These are phyloP conservation scores for Bothrops alternatus DNA, from an alignment of 2,797 vertebrate genomes.

Conservation along the genomic window DNA sequence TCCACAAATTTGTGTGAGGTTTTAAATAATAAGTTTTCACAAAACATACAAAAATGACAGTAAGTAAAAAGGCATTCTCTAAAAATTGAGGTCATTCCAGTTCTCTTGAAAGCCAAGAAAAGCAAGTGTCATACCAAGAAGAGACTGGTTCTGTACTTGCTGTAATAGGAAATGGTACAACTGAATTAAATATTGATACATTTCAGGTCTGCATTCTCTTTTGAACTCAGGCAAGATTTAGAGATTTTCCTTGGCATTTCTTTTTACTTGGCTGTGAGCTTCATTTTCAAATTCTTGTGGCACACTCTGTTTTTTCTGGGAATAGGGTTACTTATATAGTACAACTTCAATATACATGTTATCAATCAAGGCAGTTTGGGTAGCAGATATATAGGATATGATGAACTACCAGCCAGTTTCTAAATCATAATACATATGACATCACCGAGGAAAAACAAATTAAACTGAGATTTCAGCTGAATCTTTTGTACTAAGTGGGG, in stretches of 20 bases:
- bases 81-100: neutral
- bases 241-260: neutral
- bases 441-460: neutral
- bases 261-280: neutral
- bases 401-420: neutral
- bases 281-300: neutral
- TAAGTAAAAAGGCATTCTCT: neutral
- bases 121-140: neutral
- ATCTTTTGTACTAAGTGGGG: neutral
- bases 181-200: neutral
- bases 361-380: neutral
- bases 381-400: neutral
- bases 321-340: neutral
- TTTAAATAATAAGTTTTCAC: neutral
- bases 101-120: neutral
- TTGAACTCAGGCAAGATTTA: neutral
- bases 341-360: neutral
- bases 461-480: neutral
- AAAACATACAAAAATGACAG: neutral
- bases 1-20: neutral
- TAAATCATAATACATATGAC: neutral
- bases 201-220: neutral
- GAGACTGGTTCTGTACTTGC: neutral
- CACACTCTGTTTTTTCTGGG: neutral
- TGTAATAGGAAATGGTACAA: neutral